Evolutionary conservation across 2,797 vertebrate genomes (phyloP).

Genomic region (Poeciliopsis turneri): DNA sequence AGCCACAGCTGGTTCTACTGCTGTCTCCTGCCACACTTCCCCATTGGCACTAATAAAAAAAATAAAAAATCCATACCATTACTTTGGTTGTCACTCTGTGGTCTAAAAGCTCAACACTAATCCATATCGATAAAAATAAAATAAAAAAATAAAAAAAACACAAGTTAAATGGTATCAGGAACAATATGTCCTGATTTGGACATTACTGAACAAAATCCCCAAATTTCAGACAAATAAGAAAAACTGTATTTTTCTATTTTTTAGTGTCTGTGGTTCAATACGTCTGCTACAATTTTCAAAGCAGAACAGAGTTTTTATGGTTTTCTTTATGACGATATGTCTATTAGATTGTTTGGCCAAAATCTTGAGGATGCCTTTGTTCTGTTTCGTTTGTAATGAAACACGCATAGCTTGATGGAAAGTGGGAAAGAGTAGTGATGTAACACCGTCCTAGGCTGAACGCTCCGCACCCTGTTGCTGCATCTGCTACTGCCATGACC

Average conservation of each 20-base stretch:
- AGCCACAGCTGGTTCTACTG: slow-evolving; percentile 31
- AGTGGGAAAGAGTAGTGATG: slow-evolving; percentile 77
- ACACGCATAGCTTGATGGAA: slow-evolving; percentile 67
- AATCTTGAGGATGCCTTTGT: slow-evolving; percentile 27
- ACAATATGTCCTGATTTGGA: not conserved
- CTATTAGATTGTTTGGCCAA: not conserved
- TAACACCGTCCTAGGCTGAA: slow-evolving; percentile 67
- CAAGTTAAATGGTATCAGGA: not conserved
- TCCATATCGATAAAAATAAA: not conserved
- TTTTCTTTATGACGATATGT: not conserved
- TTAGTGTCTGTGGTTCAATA: not conserved
- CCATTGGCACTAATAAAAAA: slow-evolving; percentile 2
- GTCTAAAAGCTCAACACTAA: slow-evolving; percentile 13
- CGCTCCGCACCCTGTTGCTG: slow-evolving; percentile 72
- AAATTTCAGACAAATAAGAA: not conserved
- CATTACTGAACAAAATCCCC: not conserved
- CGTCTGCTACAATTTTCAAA: not conserved
- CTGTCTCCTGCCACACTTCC: not conserved
- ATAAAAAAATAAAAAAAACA: not conserved
- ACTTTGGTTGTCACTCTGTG: slow-evolving; percentile 14
- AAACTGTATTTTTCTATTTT: not conserved
- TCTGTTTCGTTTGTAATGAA: slow-evolving; percentile 46
- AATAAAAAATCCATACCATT: not conserved
- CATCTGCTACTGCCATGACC: slow-evolving; percentile 41
- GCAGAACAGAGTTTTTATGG: not conserved